These are phyloP conservation scores for Agrochola lychnidis DNA, from an alignment of 2,888 invertebrate genomes.

Conservation along the genomic window DNA sequence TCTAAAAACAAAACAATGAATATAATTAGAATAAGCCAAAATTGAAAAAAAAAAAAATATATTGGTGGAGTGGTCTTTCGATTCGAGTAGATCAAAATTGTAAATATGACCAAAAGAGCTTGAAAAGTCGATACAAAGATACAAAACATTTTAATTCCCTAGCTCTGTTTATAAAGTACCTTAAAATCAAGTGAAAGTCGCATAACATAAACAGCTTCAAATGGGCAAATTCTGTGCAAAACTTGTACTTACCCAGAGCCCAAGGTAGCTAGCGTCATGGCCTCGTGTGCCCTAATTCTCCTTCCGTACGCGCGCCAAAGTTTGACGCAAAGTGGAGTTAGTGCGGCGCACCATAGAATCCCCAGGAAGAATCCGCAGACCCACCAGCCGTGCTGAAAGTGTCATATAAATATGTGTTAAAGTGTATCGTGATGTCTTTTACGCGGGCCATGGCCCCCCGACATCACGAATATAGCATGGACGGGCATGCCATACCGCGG, in stretches of 20 bases:
- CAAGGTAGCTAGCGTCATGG: conserved; percentile 80
- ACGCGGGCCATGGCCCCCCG: too few relatives aligned
- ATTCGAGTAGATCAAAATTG: background rate
- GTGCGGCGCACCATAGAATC: conserved; percentile 91
- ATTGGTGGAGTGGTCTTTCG: background rate
- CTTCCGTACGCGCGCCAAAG: conserved; percentile 87
- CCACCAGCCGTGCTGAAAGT: conserved; percentile 92
- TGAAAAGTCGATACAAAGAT: background rate
- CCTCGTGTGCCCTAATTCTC: conserved; percentile 83
- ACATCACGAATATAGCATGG: too few relatives aligned
- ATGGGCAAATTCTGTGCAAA: conserved; percentile 33
- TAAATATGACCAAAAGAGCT: background rate
- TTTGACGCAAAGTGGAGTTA: conserved; percentile 91
- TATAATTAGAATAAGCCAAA: background rate
- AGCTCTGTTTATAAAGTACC: background rate
- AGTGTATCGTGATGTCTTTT: too few relatives aligned
- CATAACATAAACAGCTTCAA: conserved; percentile 25
- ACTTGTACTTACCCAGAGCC: conserved; percentile 71
- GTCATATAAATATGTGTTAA: background rate
- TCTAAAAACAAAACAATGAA: conserved; percentile 64
- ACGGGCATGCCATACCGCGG: too few relatives aligned
- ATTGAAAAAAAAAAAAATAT: background rate
- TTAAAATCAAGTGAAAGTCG: conserved; percentile 16
- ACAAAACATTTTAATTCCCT: background rate
- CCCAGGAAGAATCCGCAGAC: conserved; percentile 91